Conservation (phyloP, 2,888 invertebrate species). For the Protonemura montana region DNA sequence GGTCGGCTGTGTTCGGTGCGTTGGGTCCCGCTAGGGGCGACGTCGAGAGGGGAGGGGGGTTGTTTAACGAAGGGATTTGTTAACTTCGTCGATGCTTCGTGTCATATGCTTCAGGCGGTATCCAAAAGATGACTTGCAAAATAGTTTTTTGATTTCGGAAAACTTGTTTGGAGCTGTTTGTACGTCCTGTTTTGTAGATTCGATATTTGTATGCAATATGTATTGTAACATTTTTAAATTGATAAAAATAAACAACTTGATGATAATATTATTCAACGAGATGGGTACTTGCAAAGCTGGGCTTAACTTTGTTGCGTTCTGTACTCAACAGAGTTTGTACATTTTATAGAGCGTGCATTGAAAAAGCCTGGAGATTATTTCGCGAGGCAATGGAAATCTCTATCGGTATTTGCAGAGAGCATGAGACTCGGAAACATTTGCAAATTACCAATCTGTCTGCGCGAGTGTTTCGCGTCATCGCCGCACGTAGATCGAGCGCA, state of each 20-base stretch:
- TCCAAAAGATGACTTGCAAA: too few relatives aligned
- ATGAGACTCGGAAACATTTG: neutral
- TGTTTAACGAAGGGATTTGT: too few relatives aligned
- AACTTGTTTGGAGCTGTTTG: neutral
- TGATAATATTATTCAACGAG: neutral
- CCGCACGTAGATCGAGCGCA: neutral
- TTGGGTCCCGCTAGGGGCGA: too few relatives aligned
- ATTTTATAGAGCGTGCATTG: neutral
- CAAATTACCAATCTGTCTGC: neutral
- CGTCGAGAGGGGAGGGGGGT: too few relatives aligned
- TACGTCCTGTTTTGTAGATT: neutral
- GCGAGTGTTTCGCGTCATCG: too few relatives aligned
- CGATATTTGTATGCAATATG: neutral
- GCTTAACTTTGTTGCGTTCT: neutral
- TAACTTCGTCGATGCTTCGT: too few relatives aligned
- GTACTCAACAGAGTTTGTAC: neutral
- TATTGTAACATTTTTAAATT: neutral
- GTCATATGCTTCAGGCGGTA: too few relatives aligned
- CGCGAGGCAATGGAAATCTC: neutral
- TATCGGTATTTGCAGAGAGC: neutral
- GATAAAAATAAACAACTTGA: neutral
- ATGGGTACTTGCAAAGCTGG: neutral
- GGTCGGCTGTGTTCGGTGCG: neutral
- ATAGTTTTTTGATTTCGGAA: too few relatives aligned
- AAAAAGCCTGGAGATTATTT: neutral